Base-by-base conservation (phyloP, 2,888 invertebrate species). In the Drosophila eohydei region DNA sequence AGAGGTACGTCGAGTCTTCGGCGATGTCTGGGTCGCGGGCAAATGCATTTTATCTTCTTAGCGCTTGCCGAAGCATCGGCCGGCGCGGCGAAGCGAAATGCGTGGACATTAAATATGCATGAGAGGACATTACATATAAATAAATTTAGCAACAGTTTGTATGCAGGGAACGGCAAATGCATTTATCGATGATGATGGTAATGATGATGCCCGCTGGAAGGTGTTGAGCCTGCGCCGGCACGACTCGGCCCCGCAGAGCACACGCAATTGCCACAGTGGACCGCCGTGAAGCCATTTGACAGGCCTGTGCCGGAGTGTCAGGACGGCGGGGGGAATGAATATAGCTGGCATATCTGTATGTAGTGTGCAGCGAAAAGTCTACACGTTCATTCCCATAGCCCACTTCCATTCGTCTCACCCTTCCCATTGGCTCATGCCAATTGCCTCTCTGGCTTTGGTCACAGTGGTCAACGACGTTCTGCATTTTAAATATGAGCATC, bases 101-200 rank as follows among this genome's bases (percentile, higher is more conserved):
- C 85, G 90, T 86, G 90, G 76, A 89, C 85, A 86, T 86, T 86
- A 86, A 86, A 86, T 90, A 86, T 90, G 89, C 85, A 86, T 86
- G 85, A 86, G 88, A 78, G 90, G 84, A 83, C 90, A 90, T 90
- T 76, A 85, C 90, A 85, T 83, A 86, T 90, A 87, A 86, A 86
- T 90, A 86, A 86, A 90, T 90, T 89, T 87, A 87, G 88, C 84
- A 81, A 77, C 89, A 81, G 88, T 90, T 90, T 86, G 83, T 89
- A 88, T 85, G 83, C 83, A 79, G 67, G 75, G 62, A 80, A 81
- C 84, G 85, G 83, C 85, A 85, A 83, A 88, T 89, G 90, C 88
- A 81, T 87, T 86, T 89, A 90, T 88, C 83, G 85, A 83, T 65
- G 80, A 83, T 78, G 89, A 80, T 83, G 82, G 87, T 83, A 87